phyloP scores from a whole-genome alignment of 1,140 invertebrate species.

The Streblospio benedicti region DNA sequence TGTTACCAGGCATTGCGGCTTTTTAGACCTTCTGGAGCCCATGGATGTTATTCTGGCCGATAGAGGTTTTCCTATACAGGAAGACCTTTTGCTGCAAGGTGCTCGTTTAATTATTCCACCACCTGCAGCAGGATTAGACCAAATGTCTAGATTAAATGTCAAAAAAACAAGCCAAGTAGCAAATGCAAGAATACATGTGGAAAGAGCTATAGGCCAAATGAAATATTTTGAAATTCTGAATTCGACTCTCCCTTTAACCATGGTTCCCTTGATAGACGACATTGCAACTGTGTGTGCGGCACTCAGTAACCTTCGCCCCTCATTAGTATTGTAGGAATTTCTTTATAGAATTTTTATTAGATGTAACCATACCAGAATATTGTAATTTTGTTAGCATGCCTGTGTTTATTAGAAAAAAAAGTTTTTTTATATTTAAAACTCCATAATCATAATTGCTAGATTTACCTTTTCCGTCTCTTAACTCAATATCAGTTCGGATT shows the following conservation, averaged over 20 bases:
- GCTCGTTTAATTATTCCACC: neutral
- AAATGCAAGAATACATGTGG: conserved; percentile 6
- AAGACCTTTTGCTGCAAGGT: neutral
- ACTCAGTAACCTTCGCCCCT: no score
- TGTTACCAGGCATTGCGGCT: conserved; percentile 37
- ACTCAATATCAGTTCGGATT: no score
- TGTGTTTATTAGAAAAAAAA: no score
- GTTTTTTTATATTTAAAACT: no score
- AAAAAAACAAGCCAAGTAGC: neutral
- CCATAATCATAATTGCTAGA: no score
- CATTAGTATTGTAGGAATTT: no score
- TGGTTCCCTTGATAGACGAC: no score
- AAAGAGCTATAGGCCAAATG: neutral
- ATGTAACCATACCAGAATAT: no score
- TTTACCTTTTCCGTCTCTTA: no score
- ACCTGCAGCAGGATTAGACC: neutral
- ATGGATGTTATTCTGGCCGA: conserved; percentile 43
- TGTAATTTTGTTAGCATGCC: no score
- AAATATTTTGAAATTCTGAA: neutral
- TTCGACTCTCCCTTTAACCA: neutral
- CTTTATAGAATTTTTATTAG: no score
- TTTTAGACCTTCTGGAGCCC: conserved; percentile 40
- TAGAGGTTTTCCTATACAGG: conserved; percentile 39
- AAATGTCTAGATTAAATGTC: neutral
- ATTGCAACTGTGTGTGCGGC: no score